These are phyloP conservation scores for Crotalus viridis DNA, from an alignment of 2,113 vertebrate genomes.

Conservation along the genomic window DNA sequence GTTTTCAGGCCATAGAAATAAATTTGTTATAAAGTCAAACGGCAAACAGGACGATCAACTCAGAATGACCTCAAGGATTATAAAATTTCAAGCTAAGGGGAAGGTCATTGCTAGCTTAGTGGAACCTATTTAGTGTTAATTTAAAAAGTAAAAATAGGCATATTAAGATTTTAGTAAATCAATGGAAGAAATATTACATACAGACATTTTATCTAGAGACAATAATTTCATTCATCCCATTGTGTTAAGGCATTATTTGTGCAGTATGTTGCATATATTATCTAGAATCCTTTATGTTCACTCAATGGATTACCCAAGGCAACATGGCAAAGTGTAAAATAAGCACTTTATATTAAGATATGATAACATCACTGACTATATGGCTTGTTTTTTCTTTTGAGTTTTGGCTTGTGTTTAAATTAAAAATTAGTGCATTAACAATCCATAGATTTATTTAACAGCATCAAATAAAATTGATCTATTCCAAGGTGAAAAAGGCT, in stretches of 20 bases:
- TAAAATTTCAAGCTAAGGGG: constrained; percentile 6
- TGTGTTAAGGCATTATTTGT: not conserved
- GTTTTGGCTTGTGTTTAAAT: not conserved
- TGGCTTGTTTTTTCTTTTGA: not conserved
- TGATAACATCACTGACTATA: not conserved
- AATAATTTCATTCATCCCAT: constrained; percentile 13
- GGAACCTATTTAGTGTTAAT: constrained; percentile 13
- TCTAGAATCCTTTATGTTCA: not conserved
- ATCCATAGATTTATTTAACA: not conserved
- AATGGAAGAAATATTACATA: not conserved
- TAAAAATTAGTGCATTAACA: not conserved
- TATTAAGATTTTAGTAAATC: not conserved
- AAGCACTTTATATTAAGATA: not conserved
- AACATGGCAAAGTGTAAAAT: not conserved
- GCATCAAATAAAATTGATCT: not conserved
- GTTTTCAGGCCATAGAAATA: constrained; percentile 13
- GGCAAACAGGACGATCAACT: constrained; percentile 2
- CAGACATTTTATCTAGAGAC: not conserved
- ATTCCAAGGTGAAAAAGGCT: not conserved
- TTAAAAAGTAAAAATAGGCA: not conserved
- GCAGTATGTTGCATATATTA: not conserved
- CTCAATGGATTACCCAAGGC: not conserved
- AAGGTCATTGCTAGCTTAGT: constrained; percentile 1
- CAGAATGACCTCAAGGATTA: constrained; percentile 8
- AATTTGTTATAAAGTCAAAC: constrained; percentile 26